phyloP scores from a whole-genome alignment of 2,797 vertebrate species.

The Apodemus agrarius region DNA sequence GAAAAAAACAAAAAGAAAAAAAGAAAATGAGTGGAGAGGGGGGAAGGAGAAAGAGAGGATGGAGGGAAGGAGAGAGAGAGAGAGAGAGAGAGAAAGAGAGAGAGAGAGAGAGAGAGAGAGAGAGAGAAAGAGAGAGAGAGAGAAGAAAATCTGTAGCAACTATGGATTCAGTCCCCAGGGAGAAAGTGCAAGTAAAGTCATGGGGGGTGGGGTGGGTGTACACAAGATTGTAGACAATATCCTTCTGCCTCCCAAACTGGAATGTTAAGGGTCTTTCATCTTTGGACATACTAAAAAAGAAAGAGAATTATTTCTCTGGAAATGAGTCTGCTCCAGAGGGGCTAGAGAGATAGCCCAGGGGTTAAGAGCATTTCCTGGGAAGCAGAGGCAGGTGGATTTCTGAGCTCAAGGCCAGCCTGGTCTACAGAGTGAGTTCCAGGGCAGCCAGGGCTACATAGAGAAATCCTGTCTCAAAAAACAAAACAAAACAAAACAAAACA shows the following conservation, averaged over 20 bases:
- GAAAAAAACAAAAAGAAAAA: not conserved
- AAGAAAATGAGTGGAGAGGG: not conserved
- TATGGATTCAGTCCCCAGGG: not conserved
- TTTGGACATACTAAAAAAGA: not conserved
- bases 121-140: not conserved
- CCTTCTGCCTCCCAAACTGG: not conserved
- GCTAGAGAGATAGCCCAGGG: not conserved
- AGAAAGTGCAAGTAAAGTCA: not conserved
- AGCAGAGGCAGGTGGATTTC: too few species aligned
- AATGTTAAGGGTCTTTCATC: slow-evolving; percentile 41
- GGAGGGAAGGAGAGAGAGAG: too few species aligned
- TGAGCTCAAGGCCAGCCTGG: too few species aligned
- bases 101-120: too few species aligned
- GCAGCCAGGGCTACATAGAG: too few species aligned
- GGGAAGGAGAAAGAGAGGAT: not conserved
- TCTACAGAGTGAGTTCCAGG: too few species aligned
- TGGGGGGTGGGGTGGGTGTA: not conserved
- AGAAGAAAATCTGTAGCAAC: not conserved
- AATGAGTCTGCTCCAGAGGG: not conserved
- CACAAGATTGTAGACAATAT: not conserved
- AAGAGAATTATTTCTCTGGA: not conserved
- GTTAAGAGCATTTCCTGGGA: not conserved
- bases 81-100: not conserved
- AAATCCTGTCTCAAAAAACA: too few species aligned
- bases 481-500: too few species aligned